phyloP scores from a whole-genome alignment of 2,797 vertebrate species.

The Spondyliosoma cantharus region DNA sequence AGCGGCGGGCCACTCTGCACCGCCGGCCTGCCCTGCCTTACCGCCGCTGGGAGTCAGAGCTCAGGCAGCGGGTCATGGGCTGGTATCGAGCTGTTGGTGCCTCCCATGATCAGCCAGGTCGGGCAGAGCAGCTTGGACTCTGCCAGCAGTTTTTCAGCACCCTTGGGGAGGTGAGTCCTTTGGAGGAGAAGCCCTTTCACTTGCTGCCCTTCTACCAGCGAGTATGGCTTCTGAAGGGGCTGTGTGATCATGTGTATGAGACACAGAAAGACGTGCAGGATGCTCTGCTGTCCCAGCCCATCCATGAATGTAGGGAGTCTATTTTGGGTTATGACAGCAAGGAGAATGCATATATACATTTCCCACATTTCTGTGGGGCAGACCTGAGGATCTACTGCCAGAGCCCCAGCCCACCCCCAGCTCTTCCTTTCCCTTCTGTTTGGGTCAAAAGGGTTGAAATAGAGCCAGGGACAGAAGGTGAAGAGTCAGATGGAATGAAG shows the following conservation, averaged over 20 bases:
- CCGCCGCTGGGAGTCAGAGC: slow-evolving; percentile 92
- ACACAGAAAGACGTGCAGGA: slow-evolving; percentile 97
- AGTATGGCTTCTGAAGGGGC: slow-evolving; percentile 97
- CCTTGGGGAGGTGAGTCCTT: slow-evolving; percentile 91
- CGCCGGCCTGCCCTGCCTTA: slow-evolving; percentile 91
- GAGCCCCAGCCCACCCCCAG: slow-evolving; percentile 89
- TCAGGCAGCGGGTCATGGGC: slow-evolving; percentile 90
- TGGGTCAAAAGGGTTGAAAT: slow-evolving; percentile 76
- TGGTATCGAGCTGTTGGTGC: slow-evolving; percentile 91
- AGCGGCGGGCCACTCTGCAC: slow-evolving; percentile 90
- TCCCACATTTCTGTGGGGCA: slow-evolving; percentile 98
- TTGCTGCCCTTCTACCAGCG: slow-evolving; percentile 92
- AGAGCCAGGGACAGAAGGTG: slow-evolving; percentile 51
- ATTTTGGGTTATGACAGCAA: slow-evolving; percentile 97
- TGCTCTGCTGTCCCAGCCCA: slow-evolving; percentile 94
- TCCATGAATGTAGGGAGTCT: slow-evolving; percentile 98
- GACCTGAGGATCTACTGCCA: slow-evolving; percentile 97
- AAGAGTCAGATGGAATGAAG: slow-evolving; percentile 55
- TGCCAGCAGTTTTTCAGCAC: slow-evolving; percentile 92
- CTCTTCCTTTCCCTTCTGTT: slow-evolving; percentile 87
- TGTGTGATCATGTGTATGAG: slow-evolving; percentile 97
- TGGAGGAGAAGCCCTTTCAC: slow-evolving; percentile 93
- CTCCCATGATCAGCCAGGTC: slow-evolving; percentile 86
- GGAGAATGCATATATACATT: slow-evolving; percentile 97
- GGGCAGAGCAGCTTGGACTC: slow-evolving; percentile 93